These are phyloP conservation scores for Zaprionus tsacasi DNA, from an alignment of 1,140 invertebrate genomes.

Conservation along the genomic window DNA sequence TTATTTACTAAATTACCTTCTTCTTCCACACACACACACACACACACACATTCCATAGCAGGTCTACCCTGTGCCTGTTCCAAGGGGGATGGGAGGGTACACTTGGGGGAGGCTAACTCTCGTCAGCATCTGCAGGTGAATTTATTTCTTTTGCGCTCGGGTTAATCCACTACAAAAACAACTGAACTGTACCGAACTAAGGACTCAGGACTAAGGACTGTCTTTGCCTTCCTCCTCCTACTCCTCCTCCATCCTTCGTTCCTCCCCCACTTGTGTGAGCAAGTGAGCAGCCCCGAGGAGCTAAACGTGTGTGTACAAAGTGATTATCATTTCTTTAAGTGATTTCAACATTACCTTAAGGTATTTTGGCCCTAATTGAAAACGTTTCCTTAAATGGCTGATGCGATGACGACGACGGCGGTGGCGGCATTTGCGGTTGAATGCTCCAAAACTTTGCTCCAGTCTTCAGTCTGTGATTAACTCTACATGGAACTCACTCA, in stretches of 20 bases:
- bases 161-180: constrained; percentile 78
- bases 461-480: constrained; percentile 61
- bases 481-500: constrained; percentile 44
- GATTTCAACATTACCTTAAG: constrained; percentile 78
- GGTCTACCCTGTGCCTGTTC: neutral
- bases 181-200: constrained; percentile 44
- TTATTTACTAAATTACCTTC: constrained; percentile 82
- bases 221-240: neutral
- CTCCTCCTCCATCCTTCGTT: neutral
- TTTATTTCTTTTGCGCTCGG: constrained; percentile 77
- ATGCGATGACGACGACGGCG: neutral
- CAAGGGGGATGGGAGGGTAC: neutral
- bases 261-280: neutral
- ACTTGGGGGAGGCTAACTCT: constrained; percentile 28
- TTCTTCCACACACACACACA: constrained; percentile 24
- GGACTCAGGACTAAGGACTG: constrained; percentile 13
- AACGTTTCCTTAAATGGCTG: constrained; percentile 72
- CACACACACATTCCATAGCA: constrained; percentile 5
- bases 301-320: constrained; percentile 77
- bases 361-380: constrained; percentile 74
- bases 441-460: constrained; percentile 55
- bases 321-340: constrained; percentile 82
- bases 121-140: constrained; percentile 76
- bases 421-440: constrained; percentile 60
- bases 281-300: constrained; percentile 69